Conservation (phyloP, 2,888 invertebrate species). For the Nephrotoma flavescens region DNA sequence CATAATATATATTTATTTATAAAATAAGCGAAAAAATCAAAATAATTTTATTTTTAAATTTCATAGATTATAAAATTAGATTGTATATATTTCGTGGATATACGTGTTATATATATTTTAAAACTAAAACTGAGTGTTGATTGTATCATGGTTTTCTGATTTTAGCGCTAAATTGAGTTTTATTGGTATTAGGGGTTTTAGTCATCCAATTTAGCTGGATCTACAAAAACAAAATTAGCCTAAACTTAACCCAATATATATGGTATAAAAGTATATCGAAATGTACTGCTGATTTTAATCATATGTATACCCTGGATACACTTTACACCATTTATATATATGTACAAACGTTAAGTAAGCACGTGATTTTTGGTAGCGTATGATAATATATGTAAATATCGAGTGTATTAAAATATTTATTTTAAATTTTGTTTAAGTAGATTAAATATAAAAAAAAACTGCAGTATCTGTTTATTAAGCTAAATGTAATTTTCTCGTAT, state of each 20-base stretch:
- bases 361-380: neutral
- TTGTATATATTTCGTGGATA: neutral
- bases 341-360: neutral
- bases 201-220: neutral
- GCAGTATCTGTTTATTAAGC: neutral
- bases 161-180: neutral
- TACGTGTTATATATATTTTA: neutral
- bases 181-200: neutral
- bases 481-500: no score
- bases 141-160: neutral
- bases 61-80: neutral
- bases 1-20: neutral
- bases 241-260: neutral
- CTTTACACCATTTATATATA: neutral
- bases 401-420: neutral
- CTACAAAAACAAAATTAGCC: neutral
- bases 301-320: neutral
- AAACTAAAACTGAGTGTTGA: neutral
- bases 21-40: neutral
- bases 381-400: neutral
- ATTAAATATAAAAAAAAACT: neutral
- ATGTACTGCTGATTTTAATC: neutral
- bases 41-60: neutral
- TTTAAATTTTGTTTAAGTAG: neutral
- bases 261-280: neutral